phyloP scores from a whole-genome alignment of 1,140 invertebrate species.

The Brachionus angularis region DNA sequence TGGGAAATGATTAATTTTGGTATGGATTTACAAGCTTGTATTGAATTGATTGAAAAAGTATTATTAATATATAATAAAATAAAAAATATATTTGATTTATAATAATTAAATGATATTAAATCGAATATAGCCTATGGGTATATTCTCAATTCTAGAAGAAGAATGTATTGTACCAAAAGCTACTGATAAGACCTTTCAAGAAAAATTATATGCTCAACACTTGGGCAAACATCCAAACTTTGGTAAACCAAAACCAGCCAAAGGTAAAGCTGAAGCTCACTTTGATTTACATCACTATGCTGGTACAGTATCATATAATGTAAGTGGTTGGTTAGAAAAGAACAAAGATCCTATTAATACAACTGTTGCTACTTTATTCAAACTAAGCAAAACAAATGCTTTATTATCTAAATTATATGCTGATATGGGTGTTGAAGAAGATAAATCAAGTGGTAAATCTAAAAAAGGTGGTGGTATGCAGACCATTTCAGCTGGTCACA shows the following conservation, averaged over 20 bases:
- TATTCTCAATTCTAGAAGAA: conserved; percentile 99
- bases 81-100: no score
- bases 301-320: conserved; percentile 72
- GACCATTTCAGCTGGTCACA: conserved; percentile 81
- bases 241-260: conserved; percentile 91
- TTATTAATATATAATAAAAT: no score
- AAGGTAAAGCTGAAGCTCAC: conserved; percentile 88
- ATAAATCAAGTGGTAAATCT: conserved; percentile 64
- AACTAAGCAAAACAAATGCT: not conserved
- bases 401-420: not conserved
- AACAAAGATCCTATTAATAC: conserved; percentile 99
- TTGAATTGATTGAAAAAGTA: conserved; percentile 99
- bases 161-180: conserved; percentile 99
- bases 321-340: conserved; percentile 97
- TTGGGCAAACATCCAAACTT: conserved; percentile 96
- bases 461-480: conserved; percentile 94
- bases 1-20: conserved; percentile 99
- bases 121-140: conserved; percentile 99
- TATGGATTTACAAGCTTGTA: conserved; percentile 94
- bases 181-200: conserved; percentile 90
- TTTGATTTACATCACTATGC: conserved; percentile 98
- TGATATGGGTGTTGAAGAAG: conserved; percentile 41
- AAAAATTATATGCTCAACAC: conserved; percentile 96
- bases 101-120: no score
- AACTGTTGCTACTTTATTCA: conserved; percentile 67